Evolutionary conservation across 2,888 invertebrate genomes (phyloP), one percentile per base, ranked within the genome.

Genomic region (Caenorhabditis parvicauda): DNA sequence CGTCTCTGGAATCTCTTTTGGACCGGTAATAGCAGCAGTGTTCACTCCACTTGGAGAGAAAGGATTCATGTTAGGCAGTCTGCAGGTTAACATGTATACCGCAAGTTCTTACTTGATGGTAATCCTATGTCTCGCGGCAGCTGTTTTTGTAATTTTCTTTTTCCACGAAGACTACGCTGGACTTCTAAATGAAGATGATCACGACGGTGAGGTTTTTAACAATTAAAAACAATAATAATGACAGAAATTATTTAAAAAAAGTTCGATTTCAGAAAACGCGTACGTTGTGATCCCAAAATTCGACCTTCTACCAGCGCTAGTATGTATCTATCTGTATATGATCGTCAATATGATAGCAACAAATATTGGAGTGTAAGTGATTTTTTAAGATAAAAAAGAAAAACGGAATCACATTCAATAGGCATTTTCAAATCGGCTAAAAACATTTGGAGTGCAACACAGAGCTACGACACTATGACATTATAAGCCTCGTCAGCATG

Each of bases 161-260:
- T 72, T 72, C 65, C 43, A 46, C 1, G 72, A 72, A 27, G 62
- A 66, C 28, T 70, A 72, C 51, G 64, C 66, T 2, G 72, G 70
- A 29, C 59, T 70, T 9, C 47, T 64, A 14, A 52, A 68, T 21
- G 53, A 66, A 9, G 59, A 42, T 14, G 48, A 63, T 38, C 59
- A 58, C 27, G 41, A 56, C 22, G 17, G 54, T 58, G 22, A 48
- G 53, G 44, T 55, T n/a, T 25, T 21, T 21, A 28, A n/a, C 37
- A 1, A 22, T 35, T 7, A 14, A 24, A 17, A 14, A 21, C 32
- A 21, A 7, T 12, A 9, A 14, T 17, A 35, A 38, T 24, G 4
- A 28, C 3, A 27, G 9, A 43, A 12, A 1, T 24, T 21, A 14
- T 24, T 28, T 1, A n/a, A 6, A 46, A 22, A n/a, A n/a, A n/a